phyloP scores from a whole-genome alignment of 2,797 vertebrate genomes.

The Hybognathus amarus region DNA sequence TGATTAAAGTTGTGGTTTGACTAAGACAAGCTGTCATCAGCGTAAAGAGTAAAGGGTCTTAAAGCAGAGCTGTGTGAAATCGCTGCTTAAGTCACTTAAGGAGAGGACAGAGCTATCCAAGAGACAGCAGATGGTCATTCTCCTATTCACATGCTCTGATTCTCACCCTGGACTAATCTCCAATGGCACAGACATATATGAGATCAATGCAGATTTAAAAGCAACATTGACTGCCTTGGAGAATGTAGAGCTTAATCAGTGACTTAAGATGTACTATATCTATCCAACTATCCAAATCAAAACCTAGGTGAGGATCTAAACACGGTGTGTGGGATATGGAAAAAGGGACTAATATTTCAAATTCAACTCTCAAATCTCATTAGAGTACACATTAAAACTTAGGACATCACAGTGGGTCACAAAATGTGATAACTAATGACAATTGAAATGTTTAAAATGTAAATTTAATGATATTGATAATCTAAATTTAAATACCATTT shows the following conservation, averaged over 20 bases:
- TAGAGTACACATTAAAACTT: not conserved
- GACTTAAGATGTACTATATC: not conserved
- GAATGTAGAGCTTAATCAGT: not conserved
- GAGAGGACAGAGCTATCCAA: constrained; percentile 13
- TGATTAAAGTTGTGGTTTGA: not conserved
- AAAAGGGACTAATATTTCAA: not conserved
- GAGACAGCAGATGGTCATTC: constrained; percentile 49
- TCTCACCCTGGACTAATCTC: constrained; percentile 21
- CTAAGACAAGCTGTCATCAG: not conserved
- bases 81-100: constrained; percentile 45
- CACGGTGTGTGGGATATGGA: not conserved
- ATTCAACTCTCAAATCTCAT: not conserved
- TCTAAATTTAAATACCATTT: no score
- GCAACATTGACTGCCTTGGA: not conserved
- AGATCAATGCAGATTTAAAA: constrained; percentile 20
- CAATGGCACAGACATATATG: constrained; percentile 18
- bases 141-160: constrained; percentile 10
- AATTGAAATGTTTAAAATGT: not conserved
- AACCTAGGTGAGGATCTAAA: not conserved
- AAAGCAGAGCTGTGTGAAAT: constrained; percentile 45
- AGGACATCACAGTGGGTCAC: not conserved
- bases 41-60: constrained; percentile 9
- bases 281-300: not conserved
- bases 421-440: not conserved
- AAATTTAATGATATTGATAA: no score